These are phyloP conservation scores for Oligia strigilis DNA, from an alignment of 2,888 invertebrate species.

Conservation along the genomic window DNA sequence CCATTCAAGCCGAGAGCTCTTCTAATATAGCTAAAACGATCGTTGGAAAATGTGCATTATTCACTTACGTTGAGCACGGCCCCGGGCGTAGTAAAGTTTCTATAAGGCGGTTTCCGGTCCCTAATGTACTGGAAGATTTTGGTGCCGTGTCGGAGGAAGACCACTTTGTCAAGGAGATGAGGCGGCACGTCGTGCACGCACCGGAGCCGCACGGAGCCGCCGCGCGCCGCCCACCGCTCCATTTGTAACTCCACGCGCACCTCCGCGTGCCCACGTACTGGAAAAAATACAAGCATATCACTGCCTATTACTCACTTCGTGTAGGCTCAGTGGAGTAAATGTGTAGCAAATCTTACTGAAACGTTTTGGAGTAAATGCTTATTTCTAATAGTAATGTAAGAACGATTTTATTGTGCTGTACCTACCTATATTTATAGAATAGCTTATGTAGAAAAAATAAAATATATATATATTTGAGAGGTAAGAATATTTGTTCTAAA, in stretches of 20 bases:
- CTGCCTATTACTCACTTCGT: slow-evolving; percentile 24
- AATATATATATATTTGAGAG: no score
- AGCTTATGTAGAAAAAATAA: no score
- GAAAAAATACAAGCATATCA: slow-evolving; percentile 58
- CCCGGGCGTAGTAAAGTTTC: slow-evolving; percentile 92
- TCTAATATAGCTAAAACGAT: slow-evolving; percentile 38
- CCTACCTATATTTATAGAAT: background rate
- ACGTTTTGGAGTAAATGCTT: slow-evolving; percentile 3
- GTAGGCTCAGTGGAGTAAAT: slow-evolving; percentile 5
- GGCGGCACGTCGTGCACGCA: slow-evolving; percentile 94
- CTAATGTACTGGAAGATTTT: slow-evolving; percentile 96
- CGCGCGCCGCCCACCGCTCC: slow-evolving; percentile 93
- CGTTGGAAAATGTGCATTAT: slow-evolving; percentile 51
- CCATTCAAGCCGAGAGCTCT: slow-evolving; percentile 49
- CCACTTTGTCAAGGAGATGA: slow-evolving; percentile 94
- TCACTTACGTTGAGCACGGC: slow-evolving; percentile 94
- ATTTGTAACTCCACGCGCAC: slow-evolving; percentile 92
- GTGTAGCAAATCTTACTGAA: background rate
- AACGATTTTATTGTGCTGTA: background rate
- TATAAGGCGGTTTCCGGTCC: slow-evolving; percentile 94
- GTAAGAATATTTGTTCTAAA: background rate
- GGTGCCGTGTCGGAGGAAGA: slow-evolving; percentile 92
- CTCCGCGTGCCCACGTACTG: slow-evolving; percentile 88
- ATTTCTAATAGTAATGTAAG: background rate
- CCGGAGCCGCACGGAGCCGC: slow-evolving; percentile 92